Conservation (phyloP, 2,113 vertebrate genomes). For the Notothenia coriiceps region DNA sequence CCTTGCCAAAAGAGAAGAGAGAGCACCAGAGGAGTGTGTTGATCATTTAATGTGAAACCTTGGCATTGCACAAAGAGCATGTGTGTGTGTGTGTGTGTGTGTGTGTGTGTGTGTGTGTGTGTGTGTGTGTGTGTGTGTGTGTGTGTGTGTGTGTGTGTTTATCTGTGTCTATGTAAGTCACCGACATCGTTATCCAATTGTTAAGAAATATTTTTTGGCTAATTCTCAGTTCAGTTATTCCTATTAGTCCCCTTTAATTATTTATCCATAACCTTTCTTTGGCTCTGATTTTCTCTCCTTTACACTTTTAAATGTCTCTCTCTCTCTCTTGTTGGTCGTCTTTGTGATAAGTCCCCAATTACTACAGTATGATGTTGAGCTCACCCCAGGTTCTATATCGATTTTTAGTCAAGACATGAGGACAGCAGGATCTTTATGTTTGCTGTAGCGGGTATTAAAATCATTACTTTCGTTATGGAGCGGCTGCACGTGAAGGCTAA, state of each 20-base stretch:
- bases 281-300: background rate
- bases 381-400: constrained; percentile 48
- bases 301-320: background rate
- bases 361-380: constrained; percentile 28
- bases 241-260: constrained; percentile 2
- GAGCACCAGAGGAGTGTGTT: constrained; percentile 24
- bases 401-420: constrained; percentile 29
- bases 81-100: too few relatives aligned
- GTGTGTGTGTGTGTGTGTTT: background rate
- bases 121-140: too few relatives aligned
- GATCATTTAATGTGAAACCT: constrained; percentile 53
- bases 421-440: constrained; percentile 61
- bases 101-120: background rate
- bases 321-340: constrained; percentile 3
- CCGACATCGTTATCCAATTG: constrained; percentile 19
- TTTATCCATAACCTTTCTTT: background rate
- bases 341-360: constrained; percentile 52
- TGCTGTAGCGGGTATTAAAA: constrained; percentile 58
- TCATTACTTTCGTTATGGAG: constrained; percentile 53
- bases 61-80: background rate
- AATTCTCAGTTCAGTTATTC: background rate
- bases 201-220: background rate
- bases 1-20: constrained; percentile 47
- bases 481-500: constrained; percentile 20
- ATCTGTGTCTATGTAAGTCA: constrained; percentile 3